Conservation (phyloP, 2,797 vertebrate species). For the Megalops cyprinoides region DNA sequence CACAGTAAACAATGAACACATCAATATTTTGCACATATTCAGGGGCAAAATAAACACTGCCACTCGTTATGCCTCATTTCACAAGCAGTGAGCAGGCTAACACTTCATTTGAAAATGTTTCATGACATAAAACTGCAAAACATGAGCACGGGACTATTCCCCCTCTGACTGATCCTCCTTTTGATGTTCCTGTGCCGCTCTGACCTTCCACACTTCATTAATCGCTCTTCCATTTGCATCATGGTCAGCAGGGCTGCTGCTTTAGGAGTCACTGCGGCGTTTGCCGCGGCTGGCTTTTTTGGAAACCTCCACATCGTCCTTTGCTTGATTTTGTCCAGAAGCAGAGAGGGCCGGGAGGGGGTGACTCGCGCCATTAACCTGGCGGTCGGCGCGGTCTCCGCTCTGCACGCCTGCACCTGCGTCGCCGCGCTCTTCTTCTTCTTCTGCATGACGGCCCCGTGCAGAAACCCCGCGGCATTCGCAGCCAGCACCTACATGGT, state of each 20-base stretch:
- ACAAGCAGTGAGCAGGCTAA: no score
- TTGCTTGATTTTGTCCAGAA: neutral
- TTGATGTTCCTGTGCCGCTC: neutral
- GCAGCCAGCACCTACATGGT: no score
- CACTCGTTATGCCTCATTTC: no score
- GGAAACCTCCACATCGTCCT: slow-evolving; percentile 16
- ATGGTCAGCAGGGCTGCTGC: neutral
- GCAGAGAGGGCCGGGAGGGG: neutral
- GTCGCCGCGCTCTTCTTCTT: neutral
- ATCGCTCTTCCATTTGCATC: neutral
- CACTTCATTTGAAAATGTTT: no score
- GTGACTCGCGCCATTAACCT: neutral
- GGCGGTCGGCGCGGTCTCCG: neutral
- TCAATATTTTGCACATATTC: no score
- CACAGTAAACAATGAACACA: neutral
- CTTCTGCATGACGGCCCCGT: neutral
- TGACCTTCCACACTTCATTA: neutral
- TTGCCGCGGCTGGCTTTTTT: neutral
- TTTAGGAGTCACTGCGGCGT: neutral
- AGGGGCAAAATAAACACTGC: no score
- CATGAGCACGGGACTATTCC: no score
- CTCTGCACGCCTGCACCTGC: neutral
- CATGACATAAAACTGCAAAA: no score
- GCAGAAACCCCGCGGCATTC: neutral
- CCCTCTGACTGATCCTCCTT: neutral